Percentiles rank a stretch among this genome's conserved stretches.
phyloP scores from a whole-genome alignment of 2,888 invertebrate genomes.

The Seira musarum region DNA sequence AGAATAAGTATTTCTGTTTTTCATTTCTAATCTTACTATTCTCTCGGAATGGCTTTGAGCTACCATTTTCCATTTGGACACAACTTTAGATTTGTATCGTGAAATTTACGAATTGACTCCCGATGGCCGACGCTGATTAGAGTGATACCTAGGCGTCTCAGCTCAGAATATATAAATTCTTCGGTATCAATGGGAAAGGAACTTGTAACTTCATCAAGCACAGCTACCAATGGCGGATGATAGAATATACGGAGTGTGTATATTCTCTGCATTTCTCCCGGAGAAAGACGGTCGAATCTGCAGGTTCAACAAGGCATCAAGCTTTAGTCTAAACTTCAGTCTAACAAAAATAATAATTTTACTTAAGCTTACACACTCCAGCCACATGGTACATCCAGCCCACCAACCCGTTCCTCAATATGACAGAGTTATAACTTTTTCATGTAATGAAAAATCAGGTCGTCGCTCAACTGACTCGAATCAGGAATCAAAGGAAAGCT shows the following conservation, averaged over 20 bases:
- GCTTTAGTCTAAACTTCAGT: not conserved
- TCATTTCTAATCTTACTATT: too few species aligned
- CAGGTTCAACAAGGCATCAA: not conserved
- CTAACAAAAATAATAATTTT: not conserved
- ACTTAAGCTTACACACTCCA: constrained; percentile 74
- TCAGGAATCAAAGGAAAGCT: constrained; percentile 67
- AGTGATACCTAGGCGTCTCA: constrained; percentile 73
- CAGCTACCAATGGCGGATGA: constrained; percentile 74
- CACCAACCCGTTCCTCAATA: constrained; percentile 71
- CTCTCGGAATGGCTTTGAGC: too few species aligned
- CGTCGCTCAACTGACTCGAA: constrained; percentile 54
- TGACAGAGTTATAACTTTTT: constrained; percentile 70
- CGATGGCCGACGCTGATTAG: constrained; percentile 76
- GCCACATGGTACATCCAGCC: constrained; percentile 69
- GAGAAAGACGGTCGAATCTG: constrained; percentile 75
- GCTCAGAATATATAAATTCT: constrained; percentile 72
- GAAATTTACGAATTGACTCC: too few species aligned
- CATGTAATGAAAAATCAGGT: constrained; percentile 71
- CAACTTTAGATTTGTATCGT: too few species aligned
- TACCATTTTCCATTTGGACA: too few species aligned
- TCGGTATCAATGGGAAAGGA: constrained; percentile 74
- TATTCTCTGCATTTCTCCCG: constrained; percentile 76
- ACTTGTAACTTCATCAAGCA: constrained; percentile 76
- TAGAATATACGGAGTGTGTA: constrained; percentile 75
- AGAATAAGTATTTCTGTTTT: too few species aligned